Evolutionary conservation across 2,113 vertebrate genomes (phyloP).

Genomic region (Tetrax tetrax): DNA sequence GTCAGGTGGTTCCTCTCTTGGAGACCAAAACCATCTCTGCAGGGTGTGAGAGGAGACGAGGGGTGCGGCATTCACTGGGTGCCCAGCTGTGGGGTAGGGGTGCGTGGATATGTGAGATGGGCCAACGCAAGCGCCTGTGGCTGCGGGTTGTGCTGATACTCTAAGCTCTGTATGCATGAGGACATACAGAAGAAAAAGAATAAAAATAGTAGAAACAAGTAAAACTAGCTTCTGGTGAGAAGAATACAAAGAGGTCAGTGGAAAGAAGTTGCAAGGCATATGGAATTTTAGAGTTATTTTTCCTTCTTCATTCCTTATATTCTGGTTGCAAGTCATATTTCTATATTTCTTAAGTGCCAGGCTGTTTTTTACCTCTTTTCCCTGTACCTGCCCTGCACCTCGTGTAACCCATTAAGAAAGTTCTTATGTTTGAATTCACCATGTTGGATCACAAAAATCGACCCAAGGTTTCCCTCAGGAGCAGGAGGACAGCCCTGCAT

Average conservation of each 20-base stretch:
- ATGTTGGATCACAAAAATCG: neutral
- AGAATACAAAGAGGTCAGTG: neutral
- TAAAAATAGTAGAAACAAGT: neutral
- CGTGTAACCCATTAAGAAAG: neutral
- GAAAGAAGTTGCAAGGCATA: neutral
- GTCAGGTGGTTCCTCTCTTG: neutral
- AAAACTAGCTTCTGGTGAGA: neutral
- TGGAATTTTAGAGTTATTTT: neutral
- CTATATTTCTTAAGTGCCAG: neutral
- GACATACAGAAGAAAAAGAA: neutral
- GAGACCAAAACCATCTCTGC: neutral
- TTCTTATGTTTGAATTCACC: neutral
- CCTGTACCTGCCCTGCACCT: neutral
- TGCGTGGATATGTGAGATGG: accelerated
- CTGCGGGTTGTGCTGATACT: neutral
- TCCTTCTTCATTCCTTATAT: neutral
- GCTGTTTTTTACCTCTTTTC: neutral
- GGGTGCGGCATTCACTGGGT: neutral
- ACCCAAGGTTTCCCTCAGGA: neutral
- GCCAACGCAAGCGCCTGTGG: neutral
- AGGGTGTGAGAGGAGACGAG: neutral
- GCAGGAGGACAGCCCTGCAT: neutral
- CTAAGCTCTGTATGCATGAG: neutral
- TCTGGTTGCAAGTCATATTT: neutral
- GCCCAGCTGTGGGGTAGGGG: neutral